Conservation (phyloP, 2,888 invertebrate genomes). For the Hypercompe scribonia region DNA sequence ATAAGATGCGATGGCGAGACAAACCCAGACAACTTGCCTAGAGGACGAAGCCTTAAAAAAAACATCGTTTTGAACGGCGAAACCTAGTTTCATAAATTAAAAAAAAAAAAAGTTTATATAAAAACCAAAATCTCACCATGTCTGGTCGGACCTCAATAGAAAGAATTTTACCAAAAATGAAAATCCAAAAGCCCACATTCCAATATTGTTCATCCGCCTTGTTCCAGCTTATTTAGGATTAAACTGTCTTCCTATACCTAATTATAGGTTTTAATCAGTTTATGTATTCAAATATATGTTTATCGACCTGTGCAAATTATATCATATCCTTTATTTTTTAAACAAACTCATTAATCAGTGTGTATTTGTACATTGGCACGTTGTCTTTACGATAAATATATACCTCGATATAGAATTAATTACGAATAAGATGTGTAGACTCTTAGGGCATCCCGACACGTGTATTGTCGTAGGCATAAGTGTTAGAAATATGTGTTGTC, state of each 20-base stretch:
- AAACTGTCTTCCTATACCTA: constrained; percentile 75
- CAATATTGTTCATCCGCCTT: constrained; percentile 60
- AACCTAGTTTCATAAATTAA: constrained; percentile 61
- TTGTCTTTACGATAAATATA: constrained; percentile 45
- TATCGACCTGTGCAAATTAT: constrained; percentile 43
- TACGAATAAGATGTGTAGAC: constrained; percentile 42
- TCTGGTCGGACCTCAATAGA: constrained; percentile 53
- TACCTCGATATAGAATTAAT: constrained; percentile 36
- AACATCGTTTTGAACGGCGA: constrained; percentile 49
- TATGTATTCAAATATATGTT: constrained; percentile 50
- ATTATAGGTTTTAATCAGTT: constrained; percentile 57
- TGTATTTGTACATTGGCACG: constrained; percentile 34
- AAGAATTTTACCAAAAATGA: constrained; percentile 65
- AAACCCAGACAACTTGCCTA: constrained; percentile 51
- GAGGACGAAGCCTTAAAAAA: constrained; percentile 54
- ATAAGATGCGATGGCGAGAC: constrained; percentile 51
- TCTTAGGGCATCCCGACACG: constrained; percentile 31
- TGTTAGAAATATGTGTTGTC: constrained; percentile 17
- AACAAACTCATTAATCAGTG: constrained; percentile 33
- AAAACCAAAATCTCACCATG: constrained; percentile 63
- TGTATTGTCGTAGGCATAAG: constrained; percentile 35
- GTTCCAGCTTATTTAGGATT: constrained; percentile 52
- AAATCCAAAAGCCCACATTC: constrained; percentile 65
- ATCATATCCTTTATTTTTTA: constrained; percentile 14
- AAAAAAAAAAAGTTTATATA: constrained; percentile 44